Base-by-base conservation (phyloP, 2,888 invertebrate species). In the Xanthia icteritia region DNA sequence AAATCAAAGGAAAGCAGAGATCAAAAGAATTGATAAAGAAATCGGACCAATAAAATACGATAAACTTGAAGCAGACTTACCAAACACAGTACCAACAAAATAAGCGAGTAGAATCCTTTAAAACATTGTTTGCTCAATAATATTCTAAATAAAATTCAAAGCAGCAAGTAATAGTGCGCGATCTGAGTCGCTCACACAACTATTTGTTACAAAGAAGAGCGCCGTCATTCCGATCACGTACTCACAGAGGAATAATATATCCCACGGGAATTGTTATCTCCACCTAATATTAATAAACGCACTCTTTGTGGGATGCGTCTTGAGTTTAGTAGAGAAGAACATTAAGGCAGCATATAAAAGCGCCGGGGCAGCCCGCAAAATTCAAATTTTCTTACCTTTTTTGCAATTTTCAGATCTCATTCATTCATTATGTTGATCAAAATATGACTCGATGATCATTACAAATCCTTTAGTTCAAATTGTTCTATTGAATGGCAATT, bases 191-290 rank as follows among this genome's bases (percentile, higher is more conserved):
- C 75, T 77, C 81, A 67, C 81, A 71, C 68, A 77, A 63, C 78
- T 78, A 80, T 81, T 79, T 83, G 80, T 69, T 73, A 71, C 86
- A 81, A 81, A 75, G 83, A 77, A 71, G 68, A 64, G 72, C 67
- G 76, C 82, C 85, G 84, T 73, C 77, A 90, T 90, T 91, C 89
- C 80, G 89, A 88, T 90, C 91, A 91, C 91, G 90, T 85, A 45
- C 81, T 60, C 74, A 63, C 20, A 74, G 69, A 85, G 81, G 74
- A 82, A 85, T 86, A 89, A 90, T 88, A 83, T 86, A 88, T 84
- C 85, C 86, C 78, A 83, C 73, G 76, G 67, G 84, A 83, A 89
- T 79, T 85, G 78, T 76, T 84, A 84, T 79, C 76, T 77, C 76
- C 60, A 23, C 74, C 84, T 86, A 80, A 80, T 86, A 85, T 82